Evolutionary conservation across 2,797 vertebrate species (phyloP).

Genomic region (Anguilla marmorata): DNA sequence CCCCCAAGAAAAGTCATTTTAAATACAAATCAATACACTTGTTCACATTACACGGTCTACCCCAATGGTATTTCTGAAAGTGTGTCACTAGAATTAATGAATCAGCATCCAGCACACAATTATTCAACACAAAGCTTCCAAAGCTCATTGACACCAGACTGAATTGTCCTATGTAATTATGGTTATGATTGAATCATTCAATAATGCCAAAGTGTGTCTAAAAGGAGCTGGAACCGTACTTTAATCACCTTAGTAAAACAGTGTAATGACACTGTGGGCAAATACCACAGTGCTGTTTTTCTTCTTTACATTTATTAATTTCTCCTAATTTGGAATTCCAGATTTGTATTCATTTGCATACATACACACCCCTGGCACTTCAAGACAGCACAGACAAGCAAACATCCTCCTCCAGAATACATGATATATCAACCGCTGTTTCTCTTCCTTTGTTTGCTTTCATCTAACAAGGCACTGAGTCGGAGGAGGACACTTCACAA

Average conservation of each 20-base stretch:
- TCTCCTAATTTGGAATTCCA: background rate
- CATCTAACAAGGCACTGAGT: too few species aligned
- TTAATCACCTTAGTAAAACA: background rate
- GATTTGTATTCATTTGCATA: background rate
- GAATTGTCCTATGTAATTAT: background rate
- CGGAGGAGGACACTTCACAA: background rate
- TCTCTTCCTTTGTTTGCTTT: too few species aligned
- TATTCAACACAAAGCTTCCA: background rate
- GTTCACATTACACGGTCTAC: background rate
- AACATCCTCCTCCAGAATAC: too few species aligned
- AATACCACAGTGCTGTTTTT: constrained; percentile 4
- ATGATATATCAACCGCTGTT: too few species aligned
- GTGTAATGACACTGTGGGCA: constrained; percentile 2
- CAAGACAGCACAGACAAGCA: too few species aligned
- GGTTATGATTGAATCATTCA: background rate
- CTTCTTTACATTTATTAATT: background rate
- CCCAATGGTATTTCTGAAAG: background rate
- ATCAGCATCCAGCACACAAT: background rate
- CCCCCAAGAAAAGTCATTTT: background rate
- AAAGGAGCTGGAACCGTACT: background rate
- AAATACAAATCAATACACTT: background rate
- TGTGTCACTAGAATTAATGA: background rate
- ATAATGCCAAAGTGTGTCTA: background rate
- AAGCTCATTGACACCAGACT: background rate
- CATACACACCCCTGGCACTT: too few species aligned